A percentile compares a stretch with the other conserved stretches of the same genome.
These are phyloP conservation scores for Micrasema minimum DNA, from an alignment of 1,140 invertebrate species.

Conservation along the genomic window DNA sequence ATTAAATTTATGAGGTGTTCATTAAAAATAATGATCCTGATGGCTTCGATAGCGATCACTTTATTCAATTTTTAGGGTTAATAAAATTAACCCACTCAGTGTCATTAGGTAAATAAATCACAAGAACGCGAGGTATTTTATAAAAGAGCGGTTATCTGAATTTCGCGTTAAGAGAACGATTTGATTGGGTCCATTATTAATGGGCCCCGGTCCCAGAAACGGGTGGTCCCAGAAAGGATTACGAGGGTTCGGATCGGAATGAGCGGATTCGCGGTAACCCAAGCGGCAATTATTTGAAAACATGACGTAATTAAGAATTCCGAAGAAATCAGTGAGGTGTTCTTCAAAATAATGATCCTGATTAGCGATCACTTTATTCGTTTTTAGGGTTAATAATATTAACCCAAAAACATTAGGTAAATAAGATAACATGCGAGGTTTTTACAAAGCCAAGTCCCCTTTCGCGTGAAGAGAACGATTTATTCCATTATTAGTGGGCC, in stretches of 20 bases:
- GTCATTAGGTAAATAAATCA: slow-evolving; percentile 7
- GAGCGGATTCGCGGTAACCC: not conserved
- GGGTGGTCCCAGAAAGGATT: slow-evolving; percentile 12
- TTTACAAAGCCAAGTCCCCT: not conserved
- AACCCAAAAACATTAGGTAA: slow-evolving; percentile 6
- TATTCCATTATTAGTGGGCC: slow-evolving; percentile 2
- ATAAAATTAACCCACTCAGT: slow-evolving; percentile 1
- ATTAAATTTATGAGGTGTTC: too few species aligned
- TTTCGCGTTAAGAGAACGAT: slow-evolving; percentile 9
- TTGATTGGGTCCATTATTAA: slow-evolving; percentile 14
- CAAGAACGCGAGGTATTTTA: not conserved
- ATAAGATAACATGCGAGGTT: not conserved
- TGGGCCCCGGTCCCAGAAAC: not conserved
- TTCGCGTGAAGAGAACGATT: slow-evolving; percentile 13
- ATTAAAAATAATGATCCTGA: too few species aligned
- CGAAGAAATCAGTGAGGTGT: too few species aligned
- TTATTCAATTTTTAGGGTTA: not conserved
- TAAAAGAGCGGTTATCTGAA: slow-evolving; percentile 1
- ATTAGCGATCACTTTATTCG: too few species aligned
- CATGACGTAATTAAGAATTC: too few species aligned
- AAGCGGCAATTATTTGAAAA: too few species aligned
- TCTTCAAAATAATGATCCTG: too few species aligned
- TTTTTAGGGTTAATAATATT: not conserved
- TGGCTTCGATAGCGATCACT: too few species aligned
- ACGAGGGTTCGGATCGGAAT: not conserved